Evolutionary conservation across 2,888 invertebrate genomes (phyloP).

Genomic region (Drosophila algonquin): DNA sequence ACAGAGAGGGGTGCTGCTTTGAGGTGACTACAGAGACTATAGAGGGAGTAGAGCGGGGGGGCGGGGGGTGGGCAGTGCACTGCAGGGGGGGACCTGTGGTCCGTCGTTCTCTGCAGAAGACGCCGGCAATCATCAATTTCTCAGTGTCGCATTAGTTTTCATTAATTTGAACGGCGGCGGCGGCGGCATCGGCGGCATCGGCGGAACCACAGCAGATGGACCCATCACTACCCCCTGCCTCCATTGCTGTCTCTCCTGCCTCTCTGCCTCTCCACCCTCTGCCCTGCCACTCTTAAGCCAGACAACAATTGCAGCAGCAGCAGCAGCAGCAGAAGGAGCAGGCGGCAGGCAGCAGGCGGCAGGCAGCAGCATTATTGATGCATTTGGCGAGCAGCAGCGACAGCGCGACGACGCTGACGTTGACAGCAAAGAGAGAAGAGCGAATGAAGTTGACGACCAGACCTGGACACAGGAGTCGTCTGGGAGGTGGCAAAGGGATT

Average conservation of each 20-base stretch:
- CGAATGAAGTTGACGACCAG: slow-evolving; percentile 55
- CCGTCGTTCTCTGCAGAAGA: slow-evolving; percentile 45
- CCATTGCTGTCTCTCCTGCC: neutral
- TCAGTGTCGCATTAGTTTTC: slow-evolving; percentile 81
- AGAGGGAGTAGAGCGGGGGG: neutral
- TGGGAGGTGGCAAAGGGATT: neutral
- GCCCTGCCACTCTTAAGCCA: slow-evolving; percentile 28
- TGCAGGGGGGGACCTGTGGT: neutral
- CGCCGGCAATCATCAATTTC: slow-evolving; percentile 77
- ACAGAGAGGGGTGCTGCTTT: neutral
- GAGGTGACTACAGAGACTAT: neutral
- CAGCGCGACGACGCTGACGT: slow-evolving; percentile 66
- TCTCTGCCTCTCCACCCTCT: neutral
- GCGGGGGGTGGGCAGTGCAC: neutral
- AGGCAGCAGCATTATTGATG: slow-evolving; percentile 67
- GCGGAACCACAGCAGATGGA: slow-evolving; percentile 63
- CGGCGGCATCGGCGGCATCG: slow-evolving; percentile 17
- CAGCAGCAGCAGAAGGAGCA: slow-evolving; percentile 36
- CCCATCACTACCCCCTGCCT: slow-evolving; percentile 31
- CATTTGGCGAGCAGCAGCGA: slow-evolving; percentile 70
- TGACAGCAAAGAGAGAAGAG: slow-evolving; percentile 34
- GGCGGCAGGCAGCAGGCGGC: slow-evolving; percentile 11
- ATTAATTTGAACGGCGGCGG: slow-evolving; percentile 78
- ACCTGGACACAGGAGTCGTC: slow-evolving; percentile 40
- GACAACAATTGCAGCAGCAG: slow-evolving; percentile 66